phyloP scores from a whole-genome alignment of 2,888 invertebrate genomes.

The Drosophila merina region DNA sequence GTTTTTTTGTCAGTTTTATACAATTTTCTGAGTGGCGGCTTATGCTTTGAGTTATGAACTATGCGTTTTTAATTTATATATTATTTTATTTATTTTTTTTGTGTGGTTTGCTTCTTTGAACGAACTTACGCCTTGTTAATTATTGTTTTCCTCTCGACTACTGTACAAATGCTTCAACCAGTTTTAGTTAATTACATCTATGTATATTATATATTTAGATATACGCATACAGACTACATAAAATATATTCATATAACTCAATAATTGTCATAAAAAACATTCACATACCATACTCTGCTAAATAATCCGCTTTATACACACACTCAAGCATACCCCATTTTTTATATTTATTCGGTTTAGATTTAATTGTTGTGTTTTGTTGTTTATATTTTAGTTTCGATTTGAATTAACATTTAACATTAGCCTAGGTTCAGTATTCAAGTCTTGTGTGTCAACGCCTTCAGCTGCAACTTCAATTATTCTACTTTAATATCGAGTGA shows the following conservation, averaged over 20 bases:
- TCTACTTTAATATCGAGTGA: conserved; percentile 30
- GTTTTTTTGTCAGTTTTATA: conserved; percentile 50
- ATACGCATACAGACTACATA: conserved; percentile 45
- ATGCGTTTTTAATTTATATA: conserved; percentile 27
- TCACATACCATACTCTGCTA: conserved; percentile 41
- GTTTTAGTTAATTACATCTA: conserved; percentile 27
- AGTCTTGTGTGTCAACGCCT: conserved; percentile 64
- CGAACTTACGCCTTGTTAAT: conserved; percentile 58
- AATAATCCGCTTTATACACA: conserved; percentile 45
- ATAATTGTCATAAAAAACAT: conserved; percentile 58
- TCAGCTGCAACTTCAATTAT: conserved; percentile 46
- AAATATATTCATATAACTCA: conserved; percentile 37
- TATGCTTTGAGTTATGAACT: conserved; percentile 46
- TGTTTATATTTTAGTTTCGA: conserved; percentile 32
- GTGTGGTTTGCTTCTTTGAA: conserved; percentile 42
- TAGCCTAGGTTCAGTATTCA: conserved; percentile 63
- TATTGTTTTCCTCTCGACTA: conserved; percentile 43
- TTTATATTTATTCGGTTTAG: conserved; percentile 6
- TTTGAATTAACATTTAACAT: conserved; percentile 52
- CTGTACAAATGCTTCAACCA: conserved; percentile 38
- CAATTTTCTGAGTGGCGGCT: conserved; percentile 55
- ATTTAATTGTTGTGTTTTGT: conserved; percentile 1
- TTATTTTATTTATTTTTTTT: conserved; percentile 8
- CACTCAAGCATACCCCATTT: conserved; percentile 12
- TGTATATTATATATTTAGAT: not conserved